phyloP scores from a whole-genome alignment of 2,888 invertebrate species.

The Acanthococcus lagerstroemiae region DNA sequence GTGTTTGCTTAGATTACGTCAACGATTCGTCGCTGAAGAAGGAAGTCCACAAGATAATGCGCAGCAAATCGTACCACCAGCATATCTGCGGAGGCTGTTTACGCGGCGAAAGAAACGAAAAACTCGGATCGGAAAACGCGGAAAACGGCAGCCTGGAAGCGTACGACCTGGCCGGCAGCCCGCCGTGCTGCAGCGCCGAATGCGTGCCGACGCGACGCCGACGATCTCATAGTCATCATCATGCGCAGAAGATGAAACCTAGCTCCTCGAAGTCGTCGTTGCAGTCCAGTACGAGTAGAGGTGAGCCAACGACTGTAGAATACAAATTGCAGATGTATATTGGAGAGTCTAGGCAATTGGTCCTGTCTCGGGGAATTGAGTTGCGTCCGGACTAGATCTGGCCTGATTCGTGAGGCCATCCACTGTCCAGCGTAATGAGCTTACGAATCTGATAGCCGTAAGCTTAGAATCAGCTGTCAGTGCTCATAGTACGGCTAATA shows the following conservation, averaged over 20 bases:
- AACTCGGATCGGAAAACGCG: not conserved
- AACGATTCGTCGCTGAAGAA: not conserved
- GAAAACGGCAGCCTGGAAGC: conserved; percentile 74
- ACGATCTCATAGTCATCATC: conserved; percentile 35
- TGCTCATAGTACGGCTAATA: no score
- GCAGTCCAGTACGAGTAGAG: conserved; percentile 13
- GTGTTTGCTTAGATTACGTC: not conserved
- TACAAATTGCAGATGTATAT: not conserved
- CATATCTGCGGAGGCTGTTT: conserved; percentile 28
- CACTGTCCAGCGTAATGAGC: no score
- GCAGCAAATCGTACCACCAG: conserved; percentile 27
- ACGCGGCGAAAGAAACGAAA: conserved; percentile 8
- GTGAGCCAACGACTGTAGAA: not conserved
- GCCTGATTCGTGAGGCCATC: not conserved
- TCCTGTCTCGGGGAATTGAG: no score
- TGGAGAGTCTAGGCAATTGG: no score
- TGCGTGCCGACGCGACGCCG: conserved; percentile 55
- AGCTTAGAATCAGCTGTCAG: no score
- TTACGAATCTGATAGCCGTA: no score
- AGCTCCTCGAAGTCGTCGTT: conserved; percentile 11
- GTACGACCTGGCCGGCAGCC: conserved; percentile 61
- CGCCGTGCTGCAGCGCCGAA: conserved; percentile 59
- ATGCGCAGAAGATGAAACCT: conserved; percentile 35
- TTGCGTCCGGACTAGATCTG: no score
- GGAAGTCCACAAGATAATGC: conserved; percentile 12